Percentiles rank a stretch among this genome's conserved stretches.
Evolutionary conservation across 2,888 invertebrate species (phyloP).

Genomic region (Lasioglossum malachurum): DNA sequence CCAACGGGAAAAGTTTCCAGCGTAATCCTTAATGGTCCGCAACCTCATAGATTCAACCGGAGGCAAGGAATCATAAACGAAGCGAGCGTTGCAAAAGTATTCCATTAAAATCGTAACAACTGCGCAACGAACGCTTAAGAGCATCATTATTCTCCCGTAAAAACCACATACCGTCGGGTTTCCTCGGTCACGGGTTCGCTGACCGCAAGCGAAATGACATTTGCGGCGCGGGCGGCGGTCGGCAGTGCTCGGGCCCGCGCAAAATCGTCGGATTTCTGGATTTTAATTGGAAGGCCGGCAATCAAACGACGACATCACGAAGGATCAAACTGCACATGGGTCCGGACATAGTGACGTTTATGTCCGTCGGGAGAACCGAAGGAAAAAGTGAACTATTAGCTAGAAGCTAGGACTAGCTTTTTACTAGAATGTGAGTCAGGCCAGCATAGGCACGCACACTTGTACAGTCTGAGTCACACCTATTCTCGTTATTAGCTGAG

Average conservation of each 20-base stretch:
- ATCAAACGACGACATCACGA: neutral
- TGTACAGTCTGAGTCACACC: no score
- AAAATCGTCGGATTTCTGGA: neutral
- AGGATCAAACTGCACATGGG: neutral
- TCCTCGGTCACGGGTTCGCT: neutral
- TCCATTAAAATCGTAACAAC: slow-evolving; percentile 9
- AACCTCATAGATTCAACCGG: neutral
- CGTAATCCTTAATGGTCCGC: neutral
- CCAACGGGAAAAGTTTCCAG: neutral
- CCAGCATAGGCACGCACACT: no score
- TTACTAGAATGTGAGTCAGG: no score
- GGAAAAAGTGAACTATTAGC: neutral
- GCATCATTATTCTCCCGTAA: slow-evolving; percentile 16
- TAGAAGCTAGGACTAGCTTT: no score
- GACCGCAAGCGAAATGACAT: slow-evolving; percentile 3
- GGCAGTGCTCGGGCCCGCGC: neutral
- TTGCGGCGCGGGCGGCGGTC: neutral
- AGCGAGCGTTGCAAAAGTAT: neutral
- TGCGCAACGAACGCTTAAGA: slow-evolving; percentile 18
- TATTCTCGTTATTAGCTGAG: no score
- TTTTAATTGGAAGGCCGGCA: neutral
- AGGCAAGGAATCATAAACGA: slow-evolving; percentile 2
- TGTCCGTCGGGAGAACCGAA: neutral
- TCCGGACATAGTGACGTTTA: neutral
- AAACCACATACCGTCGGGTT: slow-evolving; percentile 7